These are phyloP conservation scores for Acanthaster planci DNA, from an alignment of 35 echinoderm and acorn worm species.

Conservation along the genomic window DNA sequence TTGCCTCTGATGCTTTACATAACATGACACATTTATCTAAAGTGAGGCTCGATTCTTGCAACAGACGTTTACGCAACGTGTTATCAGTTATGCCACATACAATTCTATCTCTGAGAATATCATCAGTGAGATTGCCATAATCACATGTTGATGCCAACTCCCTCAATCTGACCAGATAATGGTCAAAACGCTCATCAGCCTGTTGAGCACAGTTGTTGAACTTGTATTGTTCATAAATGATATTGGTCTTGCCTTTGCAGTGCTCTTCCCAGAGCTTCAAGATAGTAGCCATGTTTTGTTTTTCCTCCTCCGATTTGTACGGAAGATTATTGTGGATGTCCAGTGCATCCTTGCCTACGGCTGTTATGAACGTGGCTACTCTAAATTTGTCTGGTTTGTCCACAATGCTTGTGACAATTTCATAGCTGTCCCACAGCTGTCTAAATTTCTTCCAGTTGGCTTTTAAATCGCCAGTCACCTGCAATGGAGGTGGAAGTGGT, in stretches of 20 bases:
- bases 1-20: conserved; percentile 30
- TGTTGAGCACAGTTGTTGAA: background rate
- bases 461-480: conserved; percentile 35
- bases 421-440: conserved; percentile 44
- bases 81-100: conserved; percentile 11
- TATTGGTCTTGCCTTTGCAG: conserved; percentile 43
- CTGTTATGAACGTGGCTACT: too few relatives aligned
- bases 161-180: background rate
- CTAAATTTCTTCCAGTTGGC: conserved; percentile 38
- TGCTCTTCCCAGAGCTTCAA: conserved; percentile 39
- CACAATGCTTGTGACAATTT: conserved; percentile 12
- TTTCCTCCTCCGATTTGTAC: conserved; percentile 27
- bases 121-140: conserved; percentile 30
- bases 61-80: conserved; percentile 6
- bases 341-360: too few relatives aligned
- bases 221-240: conserved; percentile 39
- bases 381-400: conserved; percentile 13
- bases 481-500: background rate
- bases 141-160: conserved; percentile 33
- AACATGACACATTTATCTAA: conserved; percentile 29
- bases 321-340: conserved; percentile 64
- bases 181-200: background rate
- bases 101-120: conserved; percentile 32
- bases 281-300: conserved; percentile 23
- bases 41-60: conserved; percentile 32